phyloP scores from a whole-genome alignment of 2,113 vertebrate genomes.

The Microcebus lehilahytsara region DNA sequence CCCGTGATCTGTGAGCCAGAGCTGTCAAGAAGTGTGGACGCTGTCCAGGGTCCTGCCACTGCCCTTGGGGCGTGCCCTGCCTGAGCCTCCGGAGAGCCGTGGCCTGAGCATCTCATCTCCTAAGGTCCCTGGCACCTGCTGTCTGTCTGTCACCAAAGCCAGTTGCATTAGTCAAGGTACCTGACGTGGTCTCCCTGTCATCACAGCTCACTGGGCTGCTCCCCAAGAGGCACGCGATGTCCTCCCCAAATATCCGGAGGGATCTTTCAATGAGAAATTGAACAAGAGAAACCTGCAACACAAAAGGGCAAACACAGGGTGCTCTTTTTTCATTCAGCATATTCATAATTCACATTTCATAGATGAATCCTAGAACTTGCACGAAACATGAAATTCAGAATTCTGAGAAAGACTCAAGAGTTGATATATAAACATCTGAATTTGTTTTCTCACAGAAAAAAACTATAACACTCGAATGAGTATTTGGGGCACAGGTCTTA shows the following conservation, averaged over 20 bases:
- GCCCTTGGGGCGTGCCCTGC: too few species aligned
- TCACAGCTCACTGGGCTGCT: slow-evolving; percentile 83
- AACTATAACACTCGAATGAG: background rate
- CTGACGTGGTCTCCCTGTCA: slow-evolving; percentile 85
- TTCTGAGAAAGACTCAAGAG: background rate
- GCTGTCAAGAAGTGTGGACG: background rate
- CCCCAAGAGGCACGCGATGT: slow-evolving; percentile 84
- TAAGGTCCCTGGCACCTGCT: background rate
- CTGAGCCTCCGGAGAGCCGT: background rate
- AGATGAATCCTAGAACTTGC: background rate
- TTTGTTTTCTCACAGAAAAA: background rate
- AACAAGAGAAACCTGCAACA: slow-evolving; percentile 87
- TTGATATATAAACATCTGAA: background rate
- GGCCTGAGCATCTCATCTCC: background rate
- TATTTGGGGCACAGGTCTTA: background rate
- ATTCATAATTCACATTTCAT: background rate
- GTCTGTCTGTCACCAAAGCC: background rate
- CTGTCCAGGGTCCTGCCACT: background rate
- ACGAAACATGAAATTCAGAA: background rate
- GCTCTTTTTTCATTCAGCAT: background rate
- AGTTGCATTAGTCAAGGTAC: slow-evolving; percentile 61
- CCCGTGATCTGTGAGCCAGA: background rate
- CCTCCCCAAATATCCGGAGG: slow-evolving; percentile 87
- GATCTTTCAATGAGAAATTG: slow-evolving; percentile 90
- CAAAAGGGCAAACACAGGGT: background rate